Conservation (phyloP, 1,140 invertebrate species). For the Magallana angulata region DNA sequence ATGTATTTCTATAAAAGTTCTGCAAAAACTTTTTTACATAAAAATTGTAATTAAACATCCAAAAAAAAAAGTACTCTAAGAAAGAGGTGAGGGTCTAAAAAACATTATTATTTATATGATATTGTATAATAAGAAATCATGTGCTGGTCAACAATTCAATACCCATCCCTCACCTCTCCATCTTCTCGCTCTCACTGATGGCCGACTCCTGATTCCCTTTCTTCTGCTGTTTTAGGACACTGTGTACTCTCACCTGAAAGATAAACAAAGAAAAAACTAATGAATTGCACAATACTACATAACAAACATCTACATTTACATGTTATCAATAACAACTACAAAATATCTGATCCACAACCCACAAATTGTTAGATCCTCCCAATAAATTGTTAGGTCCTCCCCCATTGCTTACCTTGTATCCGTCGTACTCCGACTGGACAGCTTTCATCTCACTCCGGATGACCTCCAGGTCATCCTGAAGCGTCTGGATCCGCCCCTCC, state of each 20-base stretch:
- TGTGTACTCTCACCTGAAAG: conserved; percentile 79
- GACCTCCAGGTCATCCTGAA: conserved; percentile 76
- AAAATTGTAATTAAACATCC: too few relatives aligned
- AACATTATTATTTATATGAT: too few relatives aligned
- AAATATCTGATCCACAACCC: too few relatives aligned
- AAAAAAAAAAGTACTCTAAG: too few relatives aligned
- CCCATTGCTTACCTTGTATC: conserved; percentile 77
- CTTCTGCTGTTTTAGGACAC: conserved; percentile 80
- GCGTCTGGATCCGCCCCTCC: conserved; percentile 73
- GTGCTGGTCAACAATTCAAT: neutral
- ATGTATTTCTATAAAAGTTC: too few relatives aligned
- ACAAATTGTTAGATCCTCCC: too few relatives aligned
- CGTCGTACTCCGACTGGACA: conserved; percentile 79
- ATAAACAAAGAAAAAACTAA: neutral
- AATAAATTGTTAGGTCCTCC: neutral
- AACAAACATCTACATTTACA: too few relatives aligned
- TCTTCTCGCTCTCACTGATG: conserved; percentile 72
- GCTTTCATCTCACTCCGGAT: conserved; percentile 72
- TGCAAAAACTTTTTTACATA: too few relatives aligned
- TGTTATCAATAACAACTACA: too few relatives aligned
- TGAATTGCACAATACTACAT: too few relatives aligned
- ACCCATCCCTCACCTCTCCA: conserved; percentile 68
- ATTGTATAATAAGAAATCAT: too few relatives aligned
- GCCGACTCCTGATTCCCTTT: conserved; percentile 61
- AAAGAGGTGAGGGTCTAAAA: too few relatives aligned